Percentiles rank a stretch among this genome's conserved stretches.
Conservation (phyloP, 1,140 invertebrate genomes). For the Nautilus pompilius region DNA sequence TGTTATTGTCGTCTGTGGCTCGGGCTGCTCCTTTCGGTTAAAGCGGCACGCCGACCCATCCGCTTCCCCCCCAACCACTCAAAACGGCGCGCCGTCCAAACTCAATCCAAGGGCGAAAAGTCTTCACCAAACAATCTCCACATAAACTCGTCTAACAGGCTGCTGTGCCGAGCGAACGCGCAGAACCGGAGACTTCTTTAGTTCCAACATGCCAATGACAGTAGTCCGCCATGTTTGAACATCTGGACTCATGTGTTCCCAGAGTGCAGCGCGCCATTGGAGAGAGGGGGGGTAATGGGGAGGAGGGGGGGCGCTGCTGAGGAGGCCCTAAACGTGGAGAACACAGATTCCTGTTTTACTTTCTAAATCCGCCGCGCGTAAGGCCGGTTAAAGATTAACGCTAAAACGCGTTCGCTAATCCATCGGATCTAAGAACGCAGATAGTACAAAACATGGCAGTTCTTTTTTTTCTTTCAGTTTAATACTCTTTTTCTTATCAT, state of each 20-base stretch:
- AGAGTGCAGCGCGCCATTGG: slow-evolving; percentile 1
- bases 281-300: neutral
- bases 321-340: too few species aligned
- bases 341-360: too few species aligned
- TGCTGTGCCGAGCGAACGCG: neutral
- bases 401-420: too few species aligned
- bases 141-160: neutral
- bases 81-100: neutral
- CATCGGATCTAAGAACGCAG: too few species aligned
- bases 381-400: too few species aligned
- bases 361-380: too few species aligned
- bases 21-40: neutral
- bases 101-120: neutral
- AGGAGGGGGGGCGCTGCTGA: neutral
- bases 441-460: too few species aligned
- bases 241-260: slow-evolving; percentile 2
- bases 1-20: neutral
- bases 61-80: neutral
- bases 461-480: too few species aligned
- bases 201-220: neutral
- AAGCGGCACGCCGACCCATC: neutral
- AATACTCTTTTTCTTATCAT: too few species aligned
- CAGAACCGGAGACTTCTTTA: neutral
- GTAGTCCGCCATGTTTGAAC: slow-evolving; percentile 1
- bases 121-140: neutral